Base-by-base conservation (phyloP, 2,888 invertebrate genomes). In the Clanis bilineata region DNA sequence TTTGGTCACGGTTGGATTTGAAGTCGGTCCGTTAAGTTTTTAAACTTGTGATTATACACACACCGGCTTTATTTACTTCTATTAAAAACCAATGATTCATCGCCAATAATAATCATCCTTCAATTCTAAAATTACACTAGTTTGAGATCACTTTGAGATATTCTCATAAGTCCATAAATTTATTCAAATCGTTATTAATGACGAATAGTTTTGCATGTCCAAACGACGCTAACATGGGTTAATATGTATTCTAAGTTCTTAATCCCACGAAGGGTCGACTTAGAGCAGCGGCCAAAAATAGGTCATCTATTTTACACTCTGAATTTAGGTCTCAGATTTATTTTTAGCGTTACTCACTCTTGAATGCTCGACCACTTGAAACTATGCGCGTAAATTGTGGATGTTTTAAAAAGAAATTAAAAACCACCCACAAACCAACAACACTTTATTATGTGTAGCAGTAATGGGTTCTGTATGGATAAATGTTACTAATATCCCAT, bases 271-370 rank as follows among this genome's bases (percentile, higher is more conserved):
- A 51, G 51, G 51, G 51, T 51, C 28, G 51, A 12, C 51, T 39
- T 9, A 28, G 15, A 18, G 51, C 51, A 28, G 18, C 51, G 28
- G 32, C 25, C 12, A 15, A 51, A 51, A 32, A 32, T 32, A 51
- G 51, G 51, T 51, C 51, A 32, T 18, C 28, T 18, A 51, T 28
- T 32, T 18, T 51, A 10, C 51, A 32, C 51, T 28, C 28, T 1
- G 51, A 51, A 51, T 51, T 51, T 51, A 32, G 51, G 51, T 51
- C 51, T 51, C 51, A 32, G 51, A 51, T 51, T 51, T 51, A 51
- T 51, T 32, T 51, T 51, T 51, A 51, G 51, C 51, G 28, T 51
- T 32, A 51, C 51, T 47, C 23, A 51, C 51, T 47, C 23, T 51
- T 51, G 28, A 51, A 51, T 32, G 51, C 28, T 51, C 18, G 6